These are phyloP conservation scores for Beroe forskalii DNA, from an alignment of 37 sponge, comb jelly and placozoan genomes.

Conservation along the genomic window DNA sequence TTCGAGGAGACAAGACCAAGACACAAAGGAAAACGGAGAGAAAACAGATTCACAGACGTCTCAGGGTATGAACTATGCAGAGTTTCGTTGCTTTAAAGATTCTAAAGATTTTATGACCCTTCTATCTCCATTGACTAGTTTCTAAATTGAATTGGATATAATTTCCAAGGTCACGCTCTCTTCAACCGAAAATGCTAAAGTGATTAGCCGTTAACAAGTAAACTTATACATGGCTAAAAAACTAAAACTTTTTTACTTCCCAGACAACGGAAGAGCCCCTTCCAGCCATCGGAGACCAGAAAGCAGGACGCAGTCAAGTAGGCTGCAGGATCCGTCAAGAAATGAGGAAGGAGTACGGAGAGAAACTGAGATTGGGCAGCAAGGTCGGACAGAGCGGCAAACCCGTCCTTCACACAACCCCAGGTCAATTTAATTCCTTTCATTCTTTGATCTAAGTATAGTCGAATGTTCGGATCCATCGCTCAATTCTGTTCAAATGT, in stretches of 20 bases:
- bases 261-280: slow-evolving; percentile 32
- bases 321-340: slow-evolving; percentile 50
- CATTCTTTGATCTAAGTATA: too few relatives aligned
- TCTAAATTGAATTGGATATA: too few relatives aligned
- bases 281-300: slow-evolving; percentile 57
- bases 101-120: too few relatives aligned
- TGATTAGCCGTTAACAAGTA: too few relatives aligned
- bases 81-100: too few relatives aligned
- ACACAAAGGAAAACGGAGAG: neutral
- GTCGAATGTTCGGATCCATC: too few relatives aligned
- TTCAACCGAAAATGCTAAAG: too few relatives aligned
- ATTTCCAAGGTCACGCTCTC: too few relatives aligned
- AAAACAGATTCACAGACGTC: neutral
- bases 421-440: slow-evolving; percentile 9
- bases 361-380: slow-evolving; percentile 5
- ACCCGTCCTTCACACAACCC: neutral
- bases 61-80: neutral
- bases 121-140: too few relatives aligned
- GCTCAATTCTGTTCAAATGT: too few relatives aligned
- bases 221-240: too few relatives aligned
- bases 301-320: slow-evolving; percentile 46
- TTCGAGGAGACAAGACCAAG: slow-evolving; percentile 15
- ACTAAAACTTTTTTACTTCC: too few relatives aligned
- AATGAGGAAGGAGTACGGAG: slow-evolving; percentile 53
- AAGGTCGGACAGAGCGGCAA: neutral